phyloP scores from a whole-genome alignment of 2,888 invertebrate genomes.

The Drosophila picticornis region DNA sequence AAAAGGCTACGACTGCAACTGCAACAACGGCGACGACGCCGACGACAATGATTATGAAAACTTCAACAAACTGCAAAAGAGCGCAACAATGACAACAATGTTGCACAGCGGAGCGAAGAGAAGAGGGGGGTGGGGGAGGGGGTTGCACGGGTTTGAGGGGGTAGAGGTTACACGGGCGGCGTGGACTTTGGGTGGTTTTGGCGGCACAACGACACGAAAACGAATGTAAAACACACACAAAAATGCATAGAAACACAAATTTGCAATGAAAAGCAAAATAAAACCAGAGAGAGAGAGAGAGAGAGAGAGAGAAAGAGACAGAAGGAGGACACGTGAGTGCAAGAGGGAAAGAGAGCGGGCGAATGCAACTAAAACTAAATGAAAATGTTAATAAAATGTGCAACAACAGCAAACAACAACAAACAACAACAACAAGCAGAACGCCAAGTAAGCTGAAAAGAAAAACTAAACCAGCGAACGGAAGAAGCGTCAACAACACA shows the following conservation, averaged over 20 bases:
- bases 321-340: constrained; percentile 36
- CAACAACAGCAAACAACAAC: constrained; percentile 53
- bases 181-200: constrained; percentile 38
- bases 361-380: constrained; percentile 72
- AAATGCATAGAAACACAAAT: constrained; percentile 79
- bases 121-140: not conserved
- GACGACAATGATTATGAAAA: constrained; percentile 76
- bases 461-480: constrained; percentile 76
- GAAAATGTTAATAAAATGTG: constrained; percentile 78
- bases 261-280: constrained; percentile 78
- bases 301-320: constrained; percentile 17
- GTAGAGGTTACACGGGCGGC: not conserved
- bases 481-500: constrained; percentile 74
- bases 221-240: constrained; percentile 80
- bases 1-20: constrained; percentile 45
- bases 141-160: not conserved
- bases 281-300: constrained; percentile 33
- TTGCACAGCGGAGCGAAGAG: constrained; percentile 12
- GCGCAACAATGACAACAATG: constrained; percentile 72
- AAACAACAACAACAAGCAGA: constrained; percentile 49
- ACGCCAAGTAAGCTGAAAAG: constrained; percentile 72
- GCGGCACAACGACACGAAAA: constrained; percentile 64
- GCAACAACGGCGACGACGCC: constrained; percentile 19
- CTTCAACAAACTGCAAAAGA: constrained; percentile 74
- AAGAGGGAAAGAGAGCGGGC: constrained; percentile 14